Base-by-base conservation (phyloP, 2,113 vertebrate species). In the Athene noctua region DNA sequence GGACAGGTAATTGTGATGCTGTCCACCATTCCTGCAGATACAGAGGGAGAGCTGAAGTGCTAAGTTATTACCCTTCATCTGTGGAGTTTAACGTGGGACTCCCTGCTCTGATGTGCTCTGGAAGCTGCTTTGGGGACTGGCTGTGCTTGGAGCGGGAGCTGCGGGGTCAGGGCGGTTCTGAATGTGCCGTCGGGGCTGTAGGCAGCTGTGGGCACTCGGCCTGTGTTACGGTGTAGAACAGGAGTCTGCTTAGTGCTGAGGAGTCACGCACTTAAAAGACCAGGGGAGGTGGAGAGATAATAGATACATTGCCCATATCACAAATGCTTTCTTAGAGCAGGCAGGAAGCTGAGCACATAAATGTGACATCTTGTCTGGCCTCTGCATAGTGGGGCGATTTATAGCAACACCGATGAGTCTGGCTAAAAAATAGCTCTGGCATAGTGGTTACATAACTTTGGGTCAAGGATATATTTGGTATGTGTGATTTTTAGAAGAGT, bases 281-380 rank as follows among this genome's bases (percentile, higher is more conserved):
- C 67, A 38, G 70, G 66, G 65, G 57, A 75, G 70, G 84, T 88
- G 68, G 72, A 57, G 78, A 75, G 66, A 57, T 44, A 66, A 73
- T 12, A 58, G 72, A 40, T 36, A 29, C 1, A 14, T 61, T 75
- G 91, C 54, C 58, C 8, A 1, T 57, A 85, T 49, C 73, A 4
- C 84, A 62, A 25, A 38, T 3, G 1, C 68, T 94, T 94, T 84
- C 86, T 75, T 62, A 38, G 55, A 59, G 54, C 80, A 79, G 89
- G 44, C 58, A 51, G 72, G 74, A 72, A 84, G 65, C 89, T 72
- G 86, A 92, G 80, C 36, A 15, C 78, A 34, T 75, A 57, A 82
- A 92, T 26, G 66, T 71, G 89, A 81, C 75, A 57, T 81, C 73
- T 92, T 82, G 74, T 89, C 84, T 96, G 92, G 77, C 78, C 78